Evolutionary conservation across 1,140 invertebrate species (phyloP).

Genomic region (Pristionchus pacificus): DNA sequence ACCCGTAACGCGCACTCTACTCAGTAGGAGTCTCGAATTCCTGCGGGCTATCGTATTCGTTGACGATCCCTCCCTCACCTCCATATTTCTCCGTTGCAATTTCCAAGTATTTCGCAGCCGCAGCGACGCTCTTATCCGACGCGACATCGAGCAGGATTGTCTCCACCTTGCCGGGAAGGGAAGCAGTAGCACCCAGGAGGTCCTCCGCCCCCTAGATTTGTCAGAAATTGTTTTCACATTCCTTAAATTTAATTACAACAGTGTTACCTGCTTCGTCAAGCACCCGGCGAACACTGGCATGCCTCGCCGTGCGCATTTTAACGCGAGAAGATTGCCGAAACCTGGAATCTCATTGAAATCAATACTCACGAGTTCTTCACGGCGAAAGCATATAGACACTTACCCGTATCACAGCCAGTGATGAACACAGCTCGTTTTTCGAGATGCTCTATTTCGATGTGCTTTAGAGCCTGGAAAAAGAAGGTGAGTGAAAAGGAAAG

Average conservation of each 20-base stretch:
- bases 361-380: not conserved
- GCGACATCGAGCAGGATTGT: not conserved
- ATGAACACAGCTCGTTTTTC: not conserved
- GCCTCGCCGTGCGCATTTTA: not conserved
- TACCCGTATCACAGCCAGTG: not conserved
- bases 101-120: not conserved
- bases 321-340: not conserved
- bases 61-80: not conserved
- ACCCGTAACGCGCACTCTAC: no score
- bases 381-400: no score
- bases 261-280: not conserved
- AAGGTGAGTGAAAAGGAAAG: no score
- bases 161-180: not conserved
- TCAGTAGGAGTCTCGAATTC: no score
- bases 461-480: not conserved
- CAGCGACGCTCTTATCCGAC: not conserved
- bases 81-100: not conserved
- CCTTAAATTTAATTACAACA: not conserved
- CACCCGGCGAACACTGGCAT: not conserved
- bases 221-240: no score
- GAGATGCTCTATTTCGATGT: not conserved
- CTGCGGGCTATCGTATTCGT: not conserved
- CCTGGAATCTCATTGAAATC: not conserved
- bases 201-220: no score
- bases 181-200: not conserved